phyloP scores from a whole-genome alignment of 2,113 vertebrate genomes.

The Anguilla rostrata region DNA sequence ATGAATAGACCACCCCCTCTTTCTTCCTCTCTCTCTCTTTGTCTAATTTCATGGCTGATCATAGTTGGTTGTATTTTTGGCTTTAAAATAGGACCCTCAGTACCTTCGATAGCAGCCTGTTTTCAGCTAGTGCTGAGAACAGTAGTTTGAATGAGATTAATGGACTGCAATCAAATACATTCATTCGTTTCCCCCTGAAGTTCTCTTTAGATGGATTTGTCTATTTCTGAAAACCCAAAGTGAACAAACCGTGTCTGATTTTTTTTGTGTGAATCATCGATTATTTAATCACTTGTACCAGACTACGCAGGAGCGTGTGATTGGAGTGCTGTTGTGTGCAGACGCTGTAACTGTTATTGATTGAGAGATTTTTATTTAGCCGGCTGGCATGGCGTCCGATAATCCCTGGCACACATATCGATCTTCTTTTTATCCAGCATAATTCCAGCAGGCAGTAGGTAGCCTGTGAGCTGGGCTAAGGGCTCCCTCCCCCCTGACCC shows the following conservation, averaged over 20 bases:
- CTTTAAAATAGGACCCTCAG: neutral
- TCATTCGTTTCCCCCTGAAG: neutral
- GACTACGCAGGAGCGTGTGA: neutral
- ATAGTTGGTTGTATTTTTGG: neutral
- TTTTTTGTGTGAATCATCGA: neutral
- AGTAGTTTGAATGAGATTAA: neutral
- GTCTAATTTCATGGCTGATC: neutral
- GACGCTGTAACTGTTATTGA: conserved; percentile 9
- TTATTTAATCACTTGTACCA: neutral
- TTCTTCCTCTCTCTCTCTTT: neutral
- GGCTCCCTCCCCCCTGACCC: neutral
- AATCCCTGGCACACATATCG: conserved; percentile 31
- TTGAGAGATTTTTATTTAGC: neutral
- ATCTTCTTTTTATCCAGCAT: conserved; percentile 12
- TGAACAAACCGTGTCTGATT: neutral
- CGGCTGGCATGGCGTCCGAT: neutral
- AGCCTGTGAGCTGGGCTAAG: neutral
- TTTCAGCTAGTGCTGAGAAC: neutral
- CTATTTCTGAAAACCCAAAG: neutral
- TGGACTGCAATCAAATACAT: neutral
- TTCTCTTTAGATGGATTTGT: neutral
- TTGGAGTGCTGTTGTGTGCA: neutral
- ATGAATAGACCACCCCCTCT: neutral
- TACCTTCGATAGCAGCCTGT: neutral
- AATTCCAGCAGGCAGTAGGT: conserved; percentile 53